phyloP scores from a whole-genome alignment of 2,888 invertebrate genomes.

The Drosophila stalkeri region DNA sequence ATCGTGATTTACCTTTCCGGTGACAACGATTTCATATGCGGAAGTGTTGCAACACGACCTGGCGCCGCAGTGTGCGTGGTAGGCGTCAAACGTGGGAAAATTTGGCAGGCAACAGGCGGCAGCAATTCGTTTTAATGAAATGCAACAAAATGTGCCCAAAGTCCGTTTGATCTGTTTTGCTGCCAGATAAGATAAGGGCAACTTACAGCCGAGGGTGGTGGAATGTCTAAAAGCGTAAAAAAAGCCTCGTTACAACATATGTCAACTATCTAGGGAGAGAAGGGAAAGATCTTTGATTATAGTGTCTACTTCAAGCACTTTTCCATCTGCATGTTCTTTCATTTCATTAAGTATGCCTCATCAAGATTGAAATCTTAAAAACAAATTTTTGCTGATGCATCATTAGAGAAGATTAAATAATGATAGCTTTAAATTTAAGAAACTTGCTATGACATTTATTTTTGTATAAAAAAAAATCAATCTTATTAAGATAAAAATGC shows the following conservation, averaged over 20 bases:
- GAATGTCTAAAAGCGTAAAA: slow-evolving; percentile 16
- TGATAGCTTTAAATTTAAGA: background rate
- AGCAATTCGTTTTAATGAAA: slow-evolving; percentile 68
- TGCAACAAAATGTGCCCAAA: slow-evolving; percentile 64
- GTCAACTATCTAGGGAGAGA: background rate
- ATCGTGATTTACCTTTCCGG: slow-evolving; percentile 80
- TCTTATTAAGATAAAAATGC: no score
- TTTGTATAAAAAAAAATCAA: no score
- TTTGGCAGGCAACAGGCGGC: slow-evolving; percentile 58
- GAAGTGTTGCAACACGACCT: slow-evolving; percentile 67
- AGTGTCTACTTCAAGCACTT: slow-evolving; percentile 1
- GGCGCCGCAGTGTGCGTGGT: slow-evolving; percentile 53
- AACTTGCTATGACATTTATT: background rate
- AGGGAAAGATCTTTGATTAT: slow-evolving; percentile 3
- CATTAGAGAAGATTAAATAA: background rate
- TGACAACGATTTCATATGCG: slow-evolving; percentile 65
- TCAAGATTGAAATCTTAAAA: background rate
- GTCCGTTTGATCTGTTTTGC: slow-evolving; percentile 42
- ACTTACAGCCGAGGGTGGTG: slow-evolving; percentile 44
- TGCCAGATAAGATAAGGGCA: slow-evolving; percentile 48
- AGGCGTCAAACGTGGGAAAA: slow-evolving; percentile 71
- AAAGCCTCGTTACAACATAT: slow-evolving; percentile 10
- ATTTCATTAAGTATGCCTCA: background rate
- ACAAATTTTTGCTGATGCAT: background rate
- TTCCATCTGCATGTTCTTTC: background rate